These are phyloP conservation scores for Tachyglossus aculeatus DNA, from an alignment of 2,797 vertebrate genomes.

Conservation along the genomic window DNA sequence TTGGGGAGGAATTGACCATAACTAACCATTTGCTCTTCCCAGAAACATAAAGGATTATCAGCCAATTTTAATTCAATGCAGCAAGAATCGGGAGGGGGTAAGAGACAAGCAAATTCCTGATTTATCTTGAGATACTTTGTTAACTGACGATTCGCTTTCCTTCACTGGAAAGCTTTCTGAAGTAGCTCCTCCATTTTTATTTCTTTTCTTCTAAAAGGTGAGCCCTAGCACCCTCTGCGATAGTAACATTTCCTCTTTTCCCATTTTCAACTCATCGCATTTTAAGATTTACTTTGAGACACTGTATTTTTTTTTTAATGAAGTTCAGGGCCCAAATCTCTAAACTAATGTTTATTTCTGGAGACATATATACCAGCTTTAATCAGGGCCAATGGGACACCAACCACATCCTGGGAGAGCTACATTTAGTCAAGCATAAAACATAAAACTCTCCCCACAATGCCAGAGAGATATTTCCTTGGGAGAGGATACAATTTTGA, in stretches of 20 bases:
- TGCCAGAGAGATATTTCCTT: neutral
- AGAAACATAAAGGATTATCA: conserved; percentile 53
- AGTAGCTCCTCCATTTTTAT: neutral
- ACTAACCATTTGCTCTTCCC: conserved; percentile 53
- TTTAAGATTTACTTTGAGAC: neutral
- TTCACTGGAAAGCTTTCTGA: neutral
- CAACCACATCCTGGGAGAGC: too few species aligned
- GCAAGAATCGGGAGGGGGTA: conserved; percentile 17
- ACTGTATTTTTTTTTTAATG: neutral
- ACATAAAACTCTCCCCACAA: neutral
- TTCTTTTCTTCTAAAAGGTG: neutral
- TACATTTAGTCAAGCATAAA: too few species aligned
- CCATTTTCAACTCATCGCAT: neutral
- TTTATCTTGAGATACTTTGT: neutral
- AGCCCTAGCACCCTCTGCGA: neutral
- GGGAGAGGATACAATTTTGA: neutral
- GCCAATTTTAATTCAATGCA: conserved; percentile 48
- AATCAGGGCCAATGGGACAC: too few species aligned
- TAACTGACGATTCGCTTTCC: neutral
- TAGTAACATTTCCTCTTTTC: neutral
- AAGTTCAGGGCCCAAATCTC: too few species aligned
- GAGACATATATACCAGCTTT: too few species aligned
- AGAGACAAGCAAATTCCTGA: neutral
- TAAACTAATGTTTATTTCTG: too few species aligned
- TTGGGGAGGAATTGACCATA: conserved; percentile 55